Evolutionary conservation across 2,797 vertebrate species (phyloP).

Genomic region (Enteromius fasciolatus): DNA sequence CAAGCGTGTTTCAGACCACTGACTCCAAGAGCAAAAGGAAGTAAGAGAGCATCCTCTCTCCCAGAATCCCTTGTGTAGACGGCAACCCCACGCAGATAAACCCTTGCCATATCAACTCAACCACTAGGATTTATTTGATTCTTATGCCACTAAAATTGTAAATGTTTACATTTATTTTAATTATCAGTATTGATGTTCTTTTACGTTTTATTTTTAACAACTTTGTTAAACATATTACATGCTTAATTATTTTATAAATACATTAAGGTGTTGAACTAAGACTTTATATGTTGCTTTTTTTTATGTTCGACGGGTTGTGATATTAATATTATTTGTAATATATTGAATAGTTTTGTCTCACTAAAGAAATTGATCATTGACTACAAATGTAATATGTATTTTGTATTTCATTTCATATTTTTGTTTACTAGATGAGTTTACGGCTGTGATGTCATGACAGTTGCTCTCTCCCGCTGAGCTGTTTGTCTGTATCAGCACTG

Average conservation of each 20-base stretch:
- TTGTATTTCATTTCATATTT: slow-evolving; percentile 18
- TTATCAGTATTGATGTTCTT: slow-evolving; percentile 19
- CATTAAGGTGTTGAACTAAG: slow-evolving; percentile 5
- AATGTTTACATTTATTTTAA: slow-evolving; percentile 47
- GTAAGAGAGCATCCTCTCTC: slow-evolving; percentile 68
- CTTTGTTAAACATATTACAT: slow-evolving; percentile 22
- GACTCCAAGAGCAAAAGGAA: slow-evolving; percentile 99
- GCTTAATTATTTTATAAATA: slow-evolving; percentile 2
- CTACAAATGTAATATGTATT: neutral
- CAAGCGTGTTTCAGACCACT: slow-evolving; percentile 98
- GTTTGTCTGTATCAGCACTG: slow-evolving; percentile 23
- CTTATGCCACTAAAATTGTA: slow-evolving; percentile 35
- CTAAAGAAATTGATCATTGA: neutral
- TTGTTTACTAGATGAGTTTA: slow-evolving; percentile 15
- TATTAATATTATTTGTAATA: neutral
- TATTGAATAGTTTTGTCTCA: neutral
- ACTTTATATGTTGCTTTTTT: slow-evolving; percentile 20
- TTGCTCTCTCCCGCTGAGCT: slow-evolving; percentile 35
- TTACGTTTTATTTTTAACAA: neutral
- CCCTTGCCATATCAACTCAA: slow-evolving; percentile 10
- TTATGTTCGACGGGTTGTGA: slow-evolving; percentile 45
- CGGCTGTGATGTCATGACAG: slow-evolving; percentile 41
- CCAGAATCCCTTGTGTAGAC: slow-evolving; percentile 1
- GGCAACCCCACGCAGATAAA: neutral
- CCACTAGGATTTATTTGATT: neutral